A percentile compares a stretch with the other conserved stretches of the same genome.
These are phyloP conservation scores for Perithous albicinctus DNA, from an alignment of 2,888 invertebrate genomes.

Conservation along the genomic window DNA sequence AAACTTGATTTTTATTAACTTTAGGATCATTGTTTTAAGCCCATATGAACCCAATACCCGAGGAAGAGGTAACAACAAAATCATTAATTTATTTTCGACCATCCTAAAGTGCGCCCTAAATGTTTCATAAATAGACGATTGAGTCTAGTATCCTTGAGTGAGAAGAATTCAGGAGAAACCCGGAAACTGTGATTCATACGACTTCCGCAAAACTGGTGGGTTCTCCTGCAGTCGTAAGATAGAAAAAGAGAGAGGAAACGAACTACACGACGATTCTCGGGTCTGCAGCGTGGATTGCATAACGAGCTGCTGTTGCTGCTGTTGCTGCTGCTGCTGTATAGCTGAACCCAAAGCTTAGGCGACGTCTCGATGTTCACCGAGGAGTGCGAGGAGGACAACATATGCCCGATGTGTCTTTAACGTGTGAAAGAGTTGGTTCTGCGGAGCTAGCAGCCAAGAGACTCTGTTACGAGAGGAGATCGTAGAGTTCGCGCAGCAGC, in stretches of 20 bases:
- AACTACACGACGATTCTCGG: slow-evolving; percentile 68
- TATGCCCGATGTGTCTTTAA: not conserved
- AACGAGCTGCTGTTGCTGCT: slow-evolving; percentile 68
- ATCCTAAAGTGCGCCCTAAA: too few species aligned
- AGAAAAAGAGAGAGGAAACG: slow-evolving; percentile 26
- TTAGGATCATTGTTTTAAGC: too few species aligned
- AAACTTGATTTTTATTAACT: too few species aligned
- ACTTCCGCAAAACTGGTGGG: slow-evolving; percentile 64
- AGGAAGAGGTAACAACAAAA: too few species aligned
- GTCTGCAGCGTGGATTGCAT: slow-evolving; percentile 71
- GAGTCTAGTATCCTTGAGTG: not conserved
- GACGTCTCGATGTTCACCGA: slow-evolving; percentile 33
- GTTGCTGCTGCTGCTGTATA: slow-evolving; percentile 41
- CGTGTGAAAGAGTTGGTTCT: slow-evolving; percentile 6
- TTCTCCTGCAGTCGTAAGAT: not conserved
- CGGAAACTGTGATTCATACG: slow-evolving; percentile 52
- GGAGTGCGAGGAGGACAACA: slow-evolving; percentile 12
- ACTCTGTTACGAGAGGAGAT: slow-evolving; percentile 24
- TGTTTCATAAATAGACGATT: too few species aligned
- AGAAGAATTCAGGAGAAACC: slow-evolving; percentile 42
- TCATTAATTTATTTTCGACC: too few species aligned
- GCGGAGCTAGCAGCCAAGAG: slow-evolving; percentile 2
- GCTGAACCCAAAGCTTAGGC: slow-evolving; percentile 41
- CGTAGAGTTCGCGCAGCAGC: slow-evolving; percentile 38
- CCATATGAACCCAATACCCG: too few species aligned